These are phyloP conservation scores for Liodrosophila aerea DNA, from an alignment of 2,888 invertebrate genomes.

Conservation along the genomic window DNA sequence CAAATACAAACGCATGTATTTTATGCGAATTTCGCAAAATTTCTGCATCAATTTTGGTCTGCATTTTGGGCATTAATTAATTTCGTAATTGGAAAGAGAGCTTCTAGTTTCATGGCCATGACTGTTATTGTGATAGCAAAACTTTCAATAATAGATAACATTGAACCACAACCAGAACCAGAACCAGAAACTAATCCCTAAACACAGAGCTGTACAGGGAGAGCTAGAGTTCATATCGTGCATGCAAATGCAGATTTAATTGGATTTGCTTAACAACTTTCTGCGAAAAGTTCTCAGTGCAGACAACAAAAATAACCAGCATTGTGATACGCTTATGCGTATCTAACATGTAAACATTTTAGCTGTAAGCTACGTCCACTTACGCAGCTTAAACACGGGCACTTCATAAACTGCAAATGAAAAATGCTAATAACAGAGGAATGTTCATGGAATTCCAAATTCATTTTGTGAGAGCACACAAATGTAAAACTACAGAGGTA, in stretches of 20 bases:
- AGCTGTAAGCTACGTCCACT: not conserved
- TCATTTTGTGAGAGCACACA: no score
- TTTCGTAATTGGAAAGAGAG: constrained; percentile 15
- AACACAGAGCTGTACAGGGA: not conserved
- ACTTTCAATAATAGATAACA: constrained; percentile 14
- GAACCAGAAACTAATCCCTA: constrained; percentile 3
- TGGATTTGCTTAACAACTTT: constrained; percentile 41
- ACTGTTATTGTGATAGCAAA: not conserved
- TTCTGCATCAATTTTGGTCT: not conserved
- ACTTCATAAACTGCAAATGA: not conserved
- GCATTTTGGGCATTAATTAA: constrained; percentile 14
- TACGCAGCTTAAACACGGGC: not conserved
- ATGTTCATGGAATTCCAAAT: not conserved
- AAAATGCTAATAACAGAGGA: constrained; percentile 5
- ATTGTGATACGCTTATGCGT: not conserved
- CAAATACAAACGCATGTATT: no score
- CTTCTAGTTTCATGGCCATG: not conserved
- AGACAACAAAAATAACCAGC: constrained; percentile 1
- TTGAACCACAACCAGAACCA: constrained; percentile 7
- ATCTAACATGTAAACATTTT: no score
- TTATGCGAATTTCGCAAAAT: not conserved
- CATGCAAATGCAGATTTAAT: constrained; percentile 55
- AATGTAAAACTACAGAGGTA: no score
- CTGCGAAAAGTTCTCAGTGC: constrained; percentile 29
- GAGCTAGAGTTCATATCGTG: constrained; percentile 1